Evolutionary conservation across 2,113 vertebrate genomes (phyloP).

Genomic region (Ictalurus punctatus): DNA sequence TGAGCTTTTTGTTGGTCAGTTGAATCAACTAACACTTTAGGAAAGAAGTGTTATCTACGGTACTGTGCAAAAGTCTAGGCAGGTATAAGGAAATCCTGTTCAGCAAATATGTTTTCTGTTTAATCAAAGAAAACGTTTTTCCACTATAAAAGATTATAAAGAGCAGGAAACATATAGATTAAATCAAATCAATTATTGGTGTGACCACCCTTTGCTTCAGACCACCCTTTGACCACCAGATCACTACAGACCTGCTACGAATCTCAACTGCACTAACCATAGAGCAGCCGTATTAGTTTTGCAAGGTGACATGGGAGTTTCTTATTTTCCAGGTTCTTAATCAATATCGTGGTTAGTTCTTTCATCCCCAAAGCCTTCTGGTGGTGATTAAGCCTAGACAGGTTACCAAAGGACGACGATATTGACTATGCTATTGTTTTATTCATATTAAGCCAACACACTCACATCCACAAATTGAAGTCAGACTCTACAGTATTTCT

Average conservation of each 20-base stretch:
- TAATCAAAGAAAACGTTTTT: no score
- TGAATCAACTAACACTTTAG: background rate
- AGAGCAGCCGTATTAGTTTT: background rate
- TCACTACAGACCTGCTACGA: background rate
- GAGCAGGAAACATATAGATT: background rate
- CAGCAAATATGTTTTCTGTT: no score
- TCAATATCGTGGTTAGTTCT: background rate
- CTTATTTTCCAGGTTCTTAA: no score
- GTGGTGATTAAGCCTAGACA: background rate
- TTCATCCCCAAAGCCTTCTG: background rate
- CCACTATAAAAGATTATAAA: no score
- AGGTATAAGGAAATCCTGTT: no score
- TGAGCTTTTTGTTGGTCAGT: background rate
- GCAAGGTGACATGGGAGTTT: background rate
- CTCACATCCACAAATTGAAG: conserved; percentile 7
- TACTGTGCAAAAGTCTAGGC: background rate
- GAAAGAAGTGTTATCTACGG: background rate
- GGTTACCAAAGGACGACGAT: background rate
- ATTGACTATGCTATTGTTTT: background rate
- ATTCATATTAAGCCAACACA: background rate
- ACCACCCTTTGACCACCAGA: background rate
- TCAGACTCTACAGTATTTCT: conserved; percentile 8
- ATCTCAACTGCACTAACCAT: background rate
- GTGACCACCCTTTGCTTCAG: background rate
- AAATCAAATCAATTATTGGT: background rate